phyloP scores from a whole-genome alignment of 2,888 invertebrate species.

The Catocala nupta region DNA sequence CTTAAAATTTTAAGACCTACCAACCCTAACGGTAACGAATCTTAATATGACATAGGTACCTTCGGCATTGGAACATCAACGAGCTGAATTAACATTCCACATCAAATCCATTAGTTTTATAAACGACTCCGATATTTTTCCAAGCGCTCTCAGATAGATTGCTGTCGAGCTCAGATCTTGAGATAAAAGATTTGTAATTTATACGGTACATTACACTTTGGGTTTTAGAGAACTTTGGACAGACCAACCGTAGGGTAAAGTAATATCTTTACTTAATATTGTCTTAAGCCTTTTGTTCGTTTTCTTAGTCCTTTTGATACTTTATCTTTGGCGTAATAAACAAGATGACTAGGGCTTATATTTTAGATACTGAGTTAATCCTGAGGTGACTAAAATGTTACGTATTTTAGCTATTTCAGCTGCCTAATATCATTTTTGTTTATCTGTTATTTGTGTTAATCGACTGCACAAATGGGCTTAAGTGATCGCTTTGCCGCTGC shows the following conservation, averaged over 20 bases:
- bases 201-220: constrained; percentile 50
- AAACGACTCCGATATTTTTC: constrained; percentile 51
- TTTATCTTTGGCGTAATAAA: background rate
- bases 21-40: no score
- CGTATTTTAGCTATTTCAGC: no score
- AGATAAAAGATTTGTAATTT: constrained; percentile 59
- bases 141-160: constrained; percentile 46
- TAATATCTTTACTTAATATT: constrained; percentile 31
- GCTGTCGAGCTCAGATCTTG: constrained; percentile 48
- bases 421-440: no score
- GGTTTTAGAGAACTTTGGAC: constrained; percentile 39
- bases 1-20: no score
- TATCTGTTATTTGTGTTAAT: no score
- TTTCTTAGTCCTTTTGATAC: constrained; percentile 4
- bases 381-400: no score
- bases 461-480: no score
- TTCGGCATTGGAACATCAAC: constrained; percentile 14
- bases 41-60: no score
- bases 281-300: constrained; percentile 17
- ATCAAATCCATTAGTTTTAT: constrained; percentile 49
- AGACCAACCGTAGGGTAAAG: constrained; percentile 31
- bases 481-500: no score
- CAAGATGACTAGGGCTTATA: background rate
- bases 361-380: background rate
- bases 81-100: constrained; percentile 48